Conservation (phyloP, 2,113 vertebrate species). For the Entomyzon cyanotis region DNA sequence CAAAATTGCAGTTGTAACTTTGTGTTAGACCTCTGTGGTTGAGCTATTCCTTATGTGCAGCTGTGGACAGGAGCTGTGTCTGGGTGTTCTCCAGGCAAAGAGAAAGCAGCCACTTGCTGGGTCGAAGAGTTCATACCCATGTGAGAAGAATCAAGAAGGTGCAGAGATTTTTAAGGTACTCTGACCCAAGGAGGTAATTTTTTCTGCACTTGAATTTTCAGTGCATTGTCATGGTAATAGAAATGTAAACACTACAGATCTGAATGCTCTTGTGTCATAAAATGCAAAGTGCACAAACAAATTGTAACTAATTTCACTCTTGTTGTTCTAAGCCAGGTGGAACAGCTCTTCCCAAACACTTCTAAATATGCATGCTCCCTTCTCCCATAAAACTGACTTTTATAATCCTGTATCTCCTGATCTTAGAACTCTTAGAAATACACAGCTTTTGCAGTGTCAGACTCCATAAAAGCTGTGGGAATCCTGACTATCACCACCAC, state of each 20-base stretch:
- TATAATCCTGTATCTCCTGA: neutral
- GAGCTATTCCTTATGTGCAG: neutral
- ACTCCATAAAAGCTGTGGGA: neutral
- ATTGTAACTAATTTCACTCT: neutral
- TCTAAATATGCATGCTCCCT: neutral
- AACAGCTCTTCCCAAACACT: neutral
- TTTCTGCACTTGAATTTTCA: neutral
- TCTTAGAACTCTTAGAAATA: neutral
- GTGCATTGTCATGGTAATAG: neutral
- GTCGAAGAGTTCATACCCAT: fast-evolving
- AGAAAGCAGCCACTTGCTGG: neutral
- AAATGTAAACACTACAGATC: neutral
- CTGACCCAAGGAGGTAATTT: neutral
- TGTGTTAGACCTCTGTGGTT: neutral
- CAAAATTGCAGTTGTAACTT: neutral
- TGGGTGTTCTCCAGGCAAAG: neutral
- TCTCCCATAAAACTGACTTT: neutral
- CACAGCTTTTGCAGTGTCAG: neutral
- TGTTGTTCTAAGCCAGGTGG: neutral
- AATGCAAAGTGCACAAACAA: neutral
- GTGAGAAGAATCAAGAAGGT: neutral
- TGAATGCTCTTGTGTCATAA: neutral
- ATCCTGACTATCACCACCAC: neutral
- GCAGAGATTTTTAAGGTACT: neutral
- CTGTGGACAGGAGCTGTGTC: neutral